Evolutionary conservation across 2,888 invertebrate genomes (phyloP).

Genomic region (Drosophila pseudotalamancana): DNA sequence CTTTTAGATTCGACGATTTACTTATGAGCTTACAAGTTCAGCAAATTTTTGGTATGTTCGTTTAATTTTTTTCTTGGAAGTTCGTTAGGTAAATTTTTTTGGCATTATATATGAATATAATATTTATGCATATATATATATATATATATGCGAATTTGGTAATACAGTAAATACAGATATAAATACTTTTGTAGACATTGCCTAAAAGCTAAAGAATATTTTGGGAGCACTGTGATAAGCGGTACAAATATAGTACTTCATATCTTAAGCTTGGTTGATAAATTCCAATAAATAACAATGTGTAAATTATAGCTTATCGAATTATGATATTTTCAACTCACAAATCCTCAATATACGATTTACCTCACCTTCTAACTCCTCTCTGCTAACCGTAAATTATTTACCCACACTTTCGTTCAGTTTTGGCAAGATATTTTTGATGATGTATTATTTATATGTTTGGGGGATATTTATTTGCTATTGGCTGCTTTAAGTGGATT

Average conservation of each 20-base stretch:
- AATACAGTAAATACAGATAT: background rate
- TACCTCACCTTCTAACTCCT: no score
- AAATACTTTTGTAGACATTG: background rate
- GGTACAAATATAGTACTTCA: background rate
- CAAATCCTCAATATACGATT: slow-evolving; percentile 3
- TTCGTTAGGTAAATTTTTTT: slow-evolving; percentile 24
- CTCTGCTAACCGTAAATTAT: no score
- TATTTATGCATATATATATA: no score
- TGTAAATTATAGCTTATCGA: background rate
- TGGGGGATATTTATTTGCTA: slow-evolving; percentile 19
- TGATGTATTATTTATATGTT: slow-evolving; percentile 38
- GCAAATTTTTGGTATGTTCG: slow-evolving; percentile 59
- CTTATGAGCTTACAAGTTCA: slow-evolving; percentile 42
- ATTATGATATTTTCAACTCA: slow-evolving; percentile 1
- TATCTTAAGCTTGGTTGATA: background rate
- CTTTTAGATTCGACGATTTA: background rate
- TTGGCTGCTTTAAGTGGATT: slow-evolving; percentile 37
- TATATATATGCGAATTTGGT: background rate
- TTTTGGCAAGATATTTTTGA: slow-evolving; percentile 23
- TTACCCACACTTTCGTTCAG: slow-evolving; percentile 21
- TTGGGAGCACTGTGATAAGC: background rate
- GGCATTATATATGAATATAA: slow-evolving; percentile 17
- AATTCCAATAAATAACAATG: background rate
- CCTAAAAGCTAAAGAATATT: background rate
- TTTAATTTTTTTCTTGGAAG: slow-evolving; percentile 58